Evolutionary conservation across 2,888 invertebrate genomes (phyloP), one percentile per base, ranked within the genome.

Genomic region (Mythimna vitellina): DNA sequence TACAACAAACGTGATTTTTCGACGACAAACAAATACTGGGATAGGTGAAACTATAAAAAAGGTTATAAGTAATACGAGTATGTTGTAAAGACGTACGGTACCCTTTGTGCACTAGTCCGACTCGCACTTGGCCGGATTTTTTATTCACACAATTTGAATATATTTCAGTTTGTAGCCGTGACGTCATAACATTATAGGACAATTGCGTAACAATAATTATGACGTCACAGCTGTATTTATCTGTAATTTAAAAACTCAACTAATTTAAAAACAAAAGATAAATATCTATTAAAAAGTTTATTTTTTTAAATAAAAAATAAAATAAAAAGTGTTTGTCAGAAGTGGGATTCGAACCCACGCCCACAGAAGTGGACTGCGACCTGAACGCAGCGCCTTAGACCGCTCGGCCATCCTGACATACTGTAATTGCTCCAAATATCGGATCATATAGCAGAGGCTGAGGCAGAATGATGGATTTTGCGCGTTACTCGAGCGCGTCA

Each of bases 301-400:
- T 0, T 51, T 22, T 20, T 32, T 0, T 38, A 12, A 42, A 6
- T 2, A 7, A n/a, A 63, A 62, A 35, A 8, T 32, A 0, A 17
- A 14, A 42, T 7, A 32, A 67, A 81, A 86, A 83, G 78, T 0
- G 2, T 2, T 49, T 90, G 91, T 89, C 90, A 90, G 90, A 91
- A 90, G 89, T 90, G 90, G 90, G 90, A 90, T 90, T 90, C 89
- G 91, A 90, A 90, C 90, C 90, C 90, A 90, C 89, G 90, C 90
- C 90, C 90, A 90, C 90, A 90, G 90, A 90, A 90, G 90, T 89
- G 90, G 90, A 90, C 90, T 90, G 90, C 90, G 90, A 89, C 90
- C 90, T 90, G 90, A 90, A 90, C 90, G 90, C 90, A 90, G 90
- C 90, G 89, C 90, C 90, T 90, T 90, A 90, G 90, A 90, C 90